Evolutionary conservation across 2,797 vertebrate genomes (phyloP).

Genomic region (Neoniphon sammara): DNA sequence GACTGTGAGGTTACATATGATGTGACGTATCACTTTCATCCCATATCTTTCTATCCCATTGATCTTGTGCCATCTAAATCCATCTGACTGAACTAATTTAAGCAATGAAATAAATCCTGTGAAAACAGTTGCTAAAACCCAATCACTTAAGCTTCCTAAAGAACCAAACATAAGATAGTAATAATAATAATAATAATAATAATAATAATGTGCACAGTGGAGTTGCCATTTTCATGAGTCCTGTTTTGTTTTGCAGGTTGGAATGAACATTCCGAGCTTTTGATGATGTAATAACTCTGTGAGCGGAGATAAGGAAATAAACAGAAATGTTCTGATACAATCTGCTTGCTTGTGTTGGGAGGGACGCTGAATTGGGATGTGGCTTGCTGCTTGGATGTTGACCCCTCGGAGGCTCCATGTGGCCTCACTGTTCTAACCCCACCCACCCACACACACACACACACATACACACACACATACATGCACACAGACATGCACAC

Average conservation of each 20-base stretch:
- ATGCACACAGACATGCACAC: not conserved
- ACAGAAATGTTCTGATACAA: slow-evolving; percentile 41
- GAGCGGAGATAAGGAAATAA: slow-evolving; percentile 38
- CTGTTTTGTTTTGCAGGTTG: slow-evolving; percentile 7
- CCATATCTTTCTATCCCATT: not conserved
- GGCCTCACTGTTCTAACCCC: slow-evolving; percentile 25
- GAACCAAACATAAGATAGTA: not conserved
- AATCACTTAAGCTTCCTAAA: not conserved
- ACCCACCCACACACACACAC: not conserved
- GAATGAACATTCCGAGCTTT: slow-evolving; percentile 15
- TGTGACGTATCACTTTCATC: slow-evolving; percentile 14
- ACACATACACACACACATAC: too few relatives aligned
- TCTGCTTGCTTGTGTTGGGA: slow-evolving; percentile 36
- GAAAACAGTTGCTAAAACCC: not conserved
- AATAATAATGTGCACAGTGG: not conserved
- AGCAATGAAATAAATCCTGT: not conserved
- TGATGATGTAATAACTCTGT: slow-evolving; percentile 42
- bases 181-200: not conserved
- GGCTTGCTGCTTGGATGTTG: slow-evolving; percentile 26
- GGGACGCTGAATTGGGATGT: slow-evolving; percentile 24
- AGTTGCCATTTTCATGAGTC: not conserved
- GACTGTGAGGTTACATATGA: slow-evolving; percentile 9
- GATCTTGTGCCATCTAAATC: not conserved
- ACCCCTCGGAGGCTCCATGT: slow-evolving; percentile 30
- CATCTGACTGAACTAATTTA: not conserved